Base-by-base conservation (phyloP, 2,888 invertebrate species). In the Encarsia formosa region DNA sequence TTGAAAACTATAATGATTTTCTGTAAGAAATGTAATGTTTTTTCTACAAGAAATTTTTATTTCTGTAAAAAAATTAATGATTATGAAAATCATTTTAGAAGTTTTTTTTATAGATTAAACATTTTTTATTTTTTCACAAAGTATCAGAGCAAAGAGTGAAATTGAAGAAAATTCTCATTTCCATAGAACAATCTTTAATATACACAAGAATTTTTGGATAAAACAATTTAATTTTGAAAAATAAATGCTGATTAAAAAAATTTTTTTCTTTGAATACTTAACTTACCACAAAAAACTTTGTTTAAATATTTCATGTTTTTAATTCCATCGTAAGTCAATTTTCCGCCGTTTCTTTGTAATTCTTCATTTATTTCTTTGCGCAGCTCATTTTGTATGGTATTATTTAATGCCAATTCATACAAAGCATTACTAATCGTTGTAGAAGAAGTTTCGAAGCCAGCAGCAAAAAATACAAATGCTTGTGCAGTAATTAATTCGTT, bases 381-480 rank as follows among this genome's bases (percentile, higher is more conserved):
- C 19, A 76, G 58, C 46, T 63, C 68, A 2, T 73, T 66, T 56
- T 77, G 77, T 11, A 74, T 59, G 1, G 68, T 61, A 3, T 65
- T 72, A 60, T 76, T 67, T 4, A 70, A 48, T 0, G 77, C 76
- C 15, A 78, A 61, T 54, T 73, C 70, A 57, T 76, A 76, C 5
- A 75, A 61, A 23, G 68, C 66, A 56, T 75, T 71, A 45, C 72
- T 71, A 44, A 77, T 66, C 1, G 76, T 71, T 1, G 74, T 67
- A 0, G 77, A 74, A 1, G 76, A 76, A 0, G 77, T 77, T 60
- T 77, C 77, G 54, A 75, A 77, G 11, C 78, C 78, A 31, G 75
- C 78, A 35, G 71, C 20, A 50, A 77, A 75, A 57, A 78, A 78
- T 13, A 76, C 67, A 32, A 76, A 71, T 2, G 73, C 68, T 38